phyloP scores from a whole-genome alignment of 2,113 vertebrate genomes.

The Tetraodon nigroviridis region DNA sequence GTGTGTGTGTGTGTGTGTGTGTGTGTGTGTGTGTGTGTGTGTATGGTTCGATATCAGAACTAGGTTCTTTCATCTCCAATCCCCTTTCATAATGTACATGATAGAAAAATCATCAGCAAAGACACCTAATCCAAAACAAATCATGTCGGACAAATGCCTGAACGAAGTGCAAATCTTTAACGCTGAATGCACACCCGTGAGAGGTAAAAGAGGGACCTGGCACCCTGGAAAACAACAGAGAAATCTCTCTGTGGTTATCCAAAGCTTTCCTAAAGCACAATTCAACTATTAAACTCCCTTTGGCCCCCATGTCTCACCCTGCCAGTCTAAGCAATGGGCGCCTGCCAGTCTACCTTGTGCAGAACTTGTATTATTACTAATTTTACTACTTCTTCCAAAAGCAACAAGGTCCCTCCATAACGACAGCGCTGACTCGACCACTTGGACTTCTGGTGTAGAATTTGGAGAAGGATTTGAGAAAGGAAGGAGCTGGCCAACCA shows the following conservation, averaged over 20 bases:
- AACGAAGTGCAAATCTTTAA: not conserved
- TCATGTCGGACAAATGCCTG: not conserved
- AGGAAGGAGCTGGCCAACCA: conserved; percentile 3
- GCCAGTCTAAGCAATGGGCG: conserved; percentile 15
- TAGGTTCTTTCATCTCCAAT: no score
- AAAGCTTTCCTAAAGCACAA: conserved; percentile 7
- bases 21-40: not conserved
- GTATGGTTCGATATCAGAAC: not conserved
- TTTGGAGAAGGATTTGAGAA: not conserved
- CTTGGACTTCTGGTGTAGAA: conserved; percentile 8
- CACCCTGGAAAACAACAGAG: no score
- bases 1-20: not conserved
- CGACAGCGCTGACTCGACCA: conserved; percentile 14
- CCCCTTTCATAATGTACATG: not conserved
- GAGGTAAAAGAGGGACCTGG: no score
- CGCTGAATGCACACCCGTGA: no score
- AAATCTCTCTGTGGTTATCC: not conserved
- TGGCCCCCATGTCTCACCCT: conserved; percentile 4
- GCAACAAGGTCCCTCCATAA: conserved; percentile 19
- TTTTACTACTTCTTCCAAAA: conserved; percentile 40
- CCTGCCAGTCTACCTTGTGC: conserved; percentile 42
- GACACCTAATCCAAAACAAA: not conserved
- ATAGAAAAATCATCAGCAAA: not conserved
- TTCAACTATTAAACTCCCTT: conserved; percentile 3
- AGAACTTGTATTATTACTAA: conserved; percentile 31